Conservation (phyloP, 2,888 invertebrate species). For the Iselma pallidipennis region DNA sequence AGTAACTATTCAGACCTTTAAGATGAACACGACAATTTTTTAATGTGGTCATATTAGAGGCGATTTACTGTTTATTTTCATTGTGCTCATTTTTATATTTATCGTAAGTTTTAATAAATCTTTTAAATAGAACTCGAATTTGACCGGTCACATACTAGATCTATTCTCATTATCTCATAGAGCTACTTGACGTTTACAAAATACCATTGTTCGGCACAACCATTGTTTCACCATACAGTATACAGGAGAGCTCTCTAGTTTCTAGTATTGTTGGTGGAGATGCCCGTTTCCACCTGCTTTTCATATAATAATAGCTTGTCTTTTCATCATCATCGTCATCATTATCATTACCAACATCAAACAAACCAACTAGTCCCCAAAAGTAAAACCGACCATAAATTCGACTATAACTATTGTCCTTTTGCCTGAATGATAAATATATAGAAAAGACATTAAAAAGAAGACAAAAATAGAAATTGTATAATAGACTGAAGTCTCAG, state of each 20-base stretch:
- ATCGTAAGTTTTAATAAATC: background rate
- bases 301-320: background rate
- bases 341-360: background rate
- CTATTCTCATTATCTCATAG: slow-evolving; percentile 1
- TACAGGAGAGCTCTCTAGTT: background rate
- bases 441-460: background rate
- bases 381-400: background rate
- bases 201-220: slow-evolving; percentile 12
- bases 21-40: too few species aligned
- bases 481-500: background rate
- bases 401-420: too few species aligned
- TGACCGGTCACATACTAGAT: slow-evolving; percentile 8
- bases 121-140: background rate
- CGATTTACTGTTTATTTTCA: too few species aligned
- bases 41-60: too few species aligned
- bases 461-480: background rate
- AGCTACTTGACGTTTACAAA: slow-evolving; percentile 10
- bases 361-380: background rate
- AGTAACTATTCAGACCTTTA: too few species aligned
- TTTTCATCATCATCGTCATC: background rate
- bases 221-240: slow-evolving; percentile 14
- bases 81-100: background rate
- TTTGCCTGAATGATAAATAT: too few species aligned
- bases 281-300: background rate
- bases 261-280: background rate